Conservation (phyloP, 2,888 invertebrate species). For the Drosophila sordidapex region DNA sequence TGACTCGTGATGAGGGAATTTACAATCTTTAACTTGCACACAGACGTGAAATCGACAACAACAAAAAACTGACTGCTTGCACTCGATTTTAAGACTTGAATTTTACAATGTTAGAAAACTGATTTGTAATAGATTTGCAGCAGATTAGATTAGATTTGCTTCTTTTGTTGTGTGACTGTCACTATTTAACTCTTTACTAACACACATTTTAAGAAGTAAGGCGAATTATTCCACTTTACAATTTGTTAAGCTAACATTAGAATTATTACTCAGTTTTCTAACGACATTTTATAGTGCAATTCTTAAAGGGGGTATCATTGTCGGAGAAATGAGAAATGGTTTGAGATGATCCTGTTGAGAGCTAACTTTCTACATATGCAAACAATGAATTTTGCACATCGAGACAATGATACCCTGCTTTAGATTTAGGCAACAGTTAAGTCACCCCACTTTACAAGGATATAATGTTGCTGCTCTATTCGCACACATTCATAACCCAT, state of each 20-base stretch:
- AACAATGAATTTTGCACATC: not conserved
- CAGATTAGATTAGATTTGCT: not conserved
- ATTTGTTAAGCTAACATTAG: not conserved
- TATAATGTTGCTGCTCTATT: not conserved
- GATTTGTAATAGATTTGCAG: not conserved
- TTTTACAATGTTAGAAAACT: not conserved
- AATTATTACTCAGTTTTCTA: not conserved
- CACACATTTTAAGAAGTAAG: not conserved
- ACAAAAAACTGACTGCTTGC: not conserved
- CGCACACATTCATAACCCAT: not conserved
- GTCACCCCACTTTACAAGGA: accelerated
- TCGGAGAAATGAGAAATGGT: not conserved
- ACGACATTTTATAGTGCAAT: not conserved
- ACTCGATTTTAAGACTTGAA: not conserved
- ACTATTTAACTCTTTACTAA: not conserved
- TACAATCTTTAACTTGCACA: conserved; percentile 41
- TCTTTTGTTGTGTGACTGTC: not conserved
- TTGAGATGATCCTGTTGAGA: not conserved
- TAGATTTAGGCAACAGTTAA: too few species aligned
- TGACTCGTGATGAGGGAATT: conserved; percentile 51
- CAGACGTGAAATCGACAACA: not conserved
- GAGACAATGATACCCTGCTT: not conserved
- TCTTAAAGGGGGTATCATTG: not conserved
- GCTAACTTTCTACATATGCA: too few species aligned
- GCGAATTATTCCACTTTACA: not conserved